A percentile compares a stretch with the other conserved stretches of the same genome.
Conservation (phyloP, 37 sponge, comb jelly and placozoan genomes). For the Spongilla lacustris region DNA sequence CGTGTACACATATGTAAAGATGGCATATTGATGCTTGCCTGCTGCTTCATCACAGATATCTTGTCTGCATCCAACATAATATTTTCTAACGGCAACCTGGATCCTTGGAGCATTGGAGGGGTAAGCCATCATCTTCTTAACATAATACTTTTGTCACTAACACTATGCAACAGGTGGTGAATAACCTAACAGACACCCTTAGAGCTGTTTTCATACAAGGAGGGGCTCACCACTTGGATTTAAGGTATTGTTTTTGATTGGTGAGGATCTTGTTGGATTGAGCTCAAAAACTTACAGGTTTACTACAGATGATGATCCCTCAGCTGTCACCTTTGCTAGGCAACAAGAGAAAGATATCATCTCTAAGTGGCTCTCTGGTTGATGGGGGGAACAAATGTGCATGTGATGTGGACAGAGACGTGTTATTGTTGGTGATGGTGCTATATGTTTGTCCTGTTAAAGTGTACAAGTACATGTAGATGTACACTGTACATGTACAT, state of each 20-base stretch:
- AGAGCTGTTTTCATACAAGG: conserved; percentile 74
- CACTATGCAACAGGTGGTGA: conserved; percentile 25
- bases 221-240: conserved; percentile 93
- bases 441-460: no score
- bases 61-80: conserved; percentile 82
- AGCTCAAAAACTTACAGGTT: no score
- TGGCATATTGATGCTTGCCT: neutral
- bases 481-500: no score
- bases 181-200: conserved; percentile 58
- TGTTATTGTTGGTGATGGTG: neutral
- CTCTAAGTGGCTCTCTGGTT: conserved; percentile 47
- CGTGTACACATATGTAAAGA: neutral
- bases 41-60: conserved; percentile 35
- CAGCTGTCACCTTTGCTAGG: conserved; percentile 66
- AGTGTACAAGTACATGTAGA: no score
- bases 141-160: neutral
- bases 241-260: conserved; percentile 46
- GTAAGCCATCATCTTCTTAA: conserved; percentile 19
- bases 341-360: conserved; percentile 67
- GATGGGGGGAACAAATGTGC: neutral
- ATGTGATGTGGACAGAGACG: neutral
- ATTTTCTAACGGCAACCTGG: conserved; percentile 89
- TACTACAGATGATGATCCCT: conserved; percentile 70
- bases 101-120: conserved; percentile 92
- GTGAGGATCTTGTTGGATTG: neutral